phyloP scores from a whole-genome alignment of 1,140 invertebrate genomes.

The Cotesia chilonis region DNA sequence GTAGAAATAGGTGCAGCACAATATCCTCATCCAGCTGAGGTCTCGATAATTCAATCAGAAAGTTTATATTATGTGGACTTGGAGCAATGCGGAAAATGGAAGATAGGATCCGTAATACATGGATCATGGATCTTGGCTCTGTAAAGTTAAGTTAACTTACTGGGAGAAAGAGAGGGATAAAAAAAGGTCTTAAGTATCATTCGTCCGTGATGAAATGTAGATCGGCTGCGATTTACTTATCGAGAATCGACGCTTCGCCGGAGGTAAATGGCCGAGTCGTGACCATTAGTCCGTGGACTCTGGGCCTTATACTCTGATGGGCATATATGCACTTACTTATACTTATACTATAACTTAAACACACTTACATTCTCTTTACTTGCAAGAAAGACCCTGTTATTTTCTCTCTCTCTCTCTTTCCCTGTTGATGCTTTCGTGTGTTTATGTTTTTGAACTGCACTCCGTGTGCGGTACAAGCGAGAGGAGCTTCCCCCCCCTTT shows the following conservation, averaged over 20 bases:
- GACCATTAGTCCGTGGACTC: conserved; percentile 61
- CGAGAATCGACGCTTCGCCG: conserved; percentile 64
- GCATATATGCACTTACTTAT: not conserved
- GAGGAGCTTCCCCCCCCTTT: not conserved
- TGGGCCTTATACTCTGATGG: conserved; percentile 3
- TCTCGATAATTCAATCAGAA: conserved; percentile 20
- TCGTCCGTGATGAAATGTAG: conserved; percentile 57
- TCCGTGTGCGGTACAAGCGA: not conserved
- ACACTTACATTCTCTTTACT: conserved; percentile 1
- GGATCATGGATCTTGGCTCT: not conserved
- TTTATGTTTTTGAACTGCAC: not conserved
- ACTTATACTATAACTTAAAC: not conserved
- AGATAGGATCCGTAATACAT: not conserved
- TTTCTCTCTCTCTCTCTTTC: too few relatives aligned
- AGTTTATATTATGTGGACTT: conserved; percentile 9
- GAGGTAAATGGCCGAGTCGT: conserved; percentile 67
- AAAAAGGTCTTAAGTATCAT: conserved; percentile 32
- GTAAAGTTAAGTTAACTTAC: not conserved
- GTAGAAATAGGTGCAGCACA: not conserved
- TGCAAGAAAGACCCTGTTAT: not conserved
- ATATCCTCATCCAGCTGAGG: not conserved
- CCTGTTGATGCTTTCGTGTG: too few relatives aligned
- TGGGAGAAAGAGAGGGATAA: not conserved
- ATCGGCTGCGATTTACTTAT: conserved; percentile 66
- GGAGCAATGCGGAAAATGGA: conserved; percentile 1